A percentile compares a stretch with the other conserved stretches of the same genome.
Evolutionary conservation across 2,797 vertebrate genomes (phyloP).

Genomic region (Gastrophryne carolinensis): DNA sequence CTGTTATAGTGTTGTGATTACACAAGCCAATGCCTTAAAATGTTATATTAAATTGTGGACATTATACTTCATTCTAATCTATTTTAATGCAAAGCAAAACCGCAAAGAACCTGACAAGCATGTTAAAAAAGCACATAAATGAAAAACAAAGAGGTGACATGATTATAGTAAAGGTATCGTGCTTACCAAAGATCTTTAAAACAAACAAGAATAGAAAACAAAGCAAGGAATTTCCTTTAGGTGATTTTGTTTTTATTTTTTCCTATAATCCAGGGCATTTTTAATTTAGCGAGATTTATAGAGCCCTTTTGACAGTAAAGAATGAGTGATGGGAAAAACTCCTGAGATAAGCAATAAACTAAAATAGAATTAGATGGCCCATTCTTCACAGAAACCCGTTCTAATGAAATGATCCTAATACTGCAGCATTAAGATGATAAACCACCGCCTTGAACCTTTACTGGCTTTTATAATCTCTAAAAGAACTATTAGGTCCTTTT

Average conservation of each 20-base stretch:
- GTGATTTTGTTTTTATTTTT: background rate
- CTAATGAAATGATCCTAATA: constrained; percentile 52
- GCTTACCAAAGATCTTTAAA: too few relatives aligned
- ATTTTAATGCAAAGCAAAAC: too few relatives aligned
- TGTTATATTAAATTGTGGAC: too few relatives aligned
- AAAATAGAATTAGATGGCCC: constrained; percentile 37
- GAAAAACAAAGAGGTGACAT: background rate
- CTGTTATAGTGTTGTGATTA: too few relatives aligned
- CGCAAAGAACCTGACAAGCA: too few relatives aligned
- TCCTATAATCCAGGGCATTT: background rate
- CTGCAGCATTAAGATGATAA: constrained; percentile 52
- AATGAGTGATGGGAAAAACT: background rate
- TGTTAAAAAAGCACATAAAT: too few relatives aligned
- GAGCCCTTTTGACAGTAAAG: background rate
- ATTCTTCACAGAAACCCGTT: constrained; percentile 56
- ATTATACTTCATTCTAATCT: too few relatives aligned
- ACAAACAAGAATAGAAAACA: too few relatives aligned
- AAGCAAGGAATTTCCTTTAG: background rate
- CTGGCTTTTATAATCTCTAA: constrained; percentile 64
- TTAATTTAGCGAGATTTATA: background rate
- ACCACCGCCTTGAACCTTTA: constrained; percentile 57
- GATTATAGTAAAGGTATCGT: background rate
- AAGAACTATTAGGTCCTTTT: constrained; percentile 39
- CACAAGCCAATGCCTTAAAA: too few relatives aligned
- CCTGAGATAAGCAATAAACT: constrained; percentile 39